phyloP scores from a whole-genome alignment of 2,888 invertebrate species.

The Colostygia pectinataria region DNA sequence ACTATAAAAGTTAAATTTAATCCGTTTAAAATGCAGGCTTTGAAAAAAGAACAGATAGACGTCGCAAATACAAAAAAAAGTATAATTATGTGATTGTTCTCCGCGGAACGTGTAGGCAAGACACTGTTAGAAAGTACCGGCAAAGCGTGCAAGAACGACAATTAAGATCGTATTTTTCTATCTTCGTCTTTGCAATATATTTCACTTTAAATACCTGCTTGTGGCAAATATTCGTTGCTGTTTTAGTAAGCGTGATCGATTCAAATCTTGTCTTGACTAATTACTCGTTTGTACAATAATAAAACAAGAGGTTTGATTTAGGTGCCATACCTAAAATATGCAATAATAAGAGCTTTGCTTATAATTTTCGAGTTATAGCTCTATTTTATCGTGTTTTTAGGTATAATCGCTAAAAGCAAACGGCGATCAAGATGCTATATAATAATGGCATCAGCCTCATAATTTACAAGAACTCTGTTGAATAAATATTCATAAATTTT shows the following conservation, averaged over 20 bases:
- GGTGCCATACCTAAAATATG: no score
- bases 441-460: no score
- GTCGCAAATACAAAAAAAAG: slow-evolving; percentile 65
- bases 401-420: no score
- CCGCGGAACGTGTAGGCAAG: slow-evolving; percentile 47
- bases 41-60: slow-evolving; percentile 51
- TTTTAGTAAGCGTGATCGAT: slow-evolving; percentile 15
- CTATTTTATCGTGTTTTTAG: no score
- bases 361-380: no score
- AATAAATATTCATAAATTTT: slow-evolving; percentile 18
- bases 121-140: slow-evolving; percentile 67
- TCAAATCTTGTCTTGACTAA: slow-evolving; percentile 6
- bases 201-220: slow-evolving; percentile 26
- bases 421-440: no score
- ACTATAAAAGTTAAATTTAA: slow-evolving; percentile 29
- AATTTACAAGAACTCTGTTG: neutral
- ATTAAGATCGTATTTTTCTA: slow-evolving; percentile 61
- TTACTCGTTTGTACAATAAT: neutral
- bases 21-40: slow-evolving; percentile 14
- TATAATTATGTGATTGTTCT: slow-evolving; percentile 69
- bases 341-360: no score
- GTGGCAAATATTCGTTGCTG: slow-evolving; percentile 15
- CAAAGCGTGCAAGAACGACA: slow-evolving; percentile 65
- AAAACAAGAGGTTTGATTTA: no score
- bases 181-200: slow-evolving; percentile 34